Conservation (phyloP, 2,113 vertebrate species). For the Todiramphus chloris region DNA sequence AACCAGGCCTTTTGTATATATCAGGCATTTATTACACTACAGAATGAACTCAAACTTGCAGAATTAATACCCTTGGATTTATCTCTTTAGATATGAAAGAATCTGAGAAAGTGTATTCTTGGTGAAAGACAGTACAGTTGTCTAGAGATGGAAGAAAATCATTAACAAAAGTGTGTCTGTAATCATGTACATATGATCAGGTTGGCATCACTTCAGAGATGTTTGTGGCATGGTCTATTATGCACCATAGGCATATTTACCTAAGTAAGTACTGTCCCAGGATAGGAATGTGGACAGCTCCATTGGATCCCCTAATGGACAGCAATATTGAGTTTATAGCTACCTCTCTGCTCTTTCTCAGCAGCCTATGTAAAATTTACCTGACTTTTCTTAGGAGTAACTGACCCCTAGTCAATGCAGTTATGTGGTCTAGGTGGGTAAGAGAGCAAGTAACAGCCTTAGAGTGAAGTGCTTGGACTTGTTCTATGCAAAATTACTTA, state of each 20-base stretch:
- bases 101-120: neutral
- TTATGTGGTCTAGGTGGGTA: neutral
- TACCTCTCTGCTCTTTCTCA: neutral
- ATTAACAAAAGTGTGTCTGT: neutral
- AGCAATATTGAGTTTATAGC: neutral
- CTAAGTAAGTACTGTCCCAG: neutral
- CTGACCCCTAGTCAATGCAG: neutral
- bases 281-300: neutral
- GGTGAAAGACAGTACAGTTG: neutral
- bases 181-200: neutral
- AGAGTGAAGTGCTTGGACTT: neutral
- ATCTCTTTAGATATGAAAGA: neutral
- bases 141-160: neutral
- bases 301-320: neutral
- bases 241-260: neutral
- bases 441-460: neutral
- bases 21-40: neutral
- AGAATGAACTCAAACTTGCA: neutral
- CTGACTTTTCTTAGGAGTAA: neutral
- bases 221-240: neutral
- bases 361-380: neutral
- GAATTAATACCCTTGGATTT: neutral
- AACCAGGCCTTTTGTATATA: neutral
- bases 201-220: neutral
- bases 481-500: neutral